A percentile compares a stretch with the other conserved stretches of the same genome.
Conservation (phyloP, 2,113 vertebrate genomes). For the Stictonetta naevosa region DNA sequence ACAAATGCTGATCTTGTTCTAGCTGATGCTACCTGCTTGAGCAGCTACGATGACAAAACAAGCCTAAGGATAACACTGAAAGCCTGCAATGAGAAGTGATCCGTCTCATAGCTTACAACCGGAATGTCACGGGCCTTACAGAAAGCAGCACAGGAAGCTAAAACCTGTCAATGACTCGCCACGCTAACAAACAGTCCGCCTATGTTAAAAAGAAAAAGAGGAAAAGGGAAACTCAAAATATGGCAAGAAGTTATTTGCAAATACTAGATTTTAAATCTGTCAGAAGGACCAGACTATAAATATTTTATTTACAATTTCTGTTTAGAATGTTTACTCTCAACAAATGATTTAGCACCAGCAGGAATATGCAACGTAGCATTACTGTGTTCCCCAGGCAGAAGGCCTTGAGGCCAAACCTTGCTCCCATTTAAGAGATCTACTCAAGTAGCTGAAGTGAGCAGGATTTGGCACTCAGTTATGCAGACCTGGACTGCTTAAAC, state of each 20-base stretch:
- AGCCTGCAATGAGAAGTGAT: not conserved
- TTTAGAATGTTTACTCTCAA: conserved; percentile 15
- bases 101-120: rapidly evolving
- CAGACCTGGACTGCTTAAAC: not conserved
- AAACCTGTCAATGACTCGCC: not conserved
- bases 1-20: not conserved
- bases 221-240: not conserved
- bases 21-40: not conserved
- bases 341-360: conserved; percentile 56
- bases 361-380: conserved; percentile 26
- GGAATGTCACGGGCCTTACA: not conserved
- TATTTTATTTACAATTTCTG: conserved; percentile 51
- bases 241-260: conserved; percentile 16
- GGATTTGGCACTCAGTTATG: not conserved
- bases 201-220: not conserved
- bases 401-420: not conserved
- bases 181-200: not conserved
- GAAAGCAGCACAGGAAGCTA: conserved; percentile 9
- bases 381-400: not conserved
- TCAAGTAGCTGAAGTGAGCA: not conserved
- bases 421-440: not conserved
- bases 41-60: not conserved
- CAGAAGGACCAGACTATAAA: conserved; percentile 42
- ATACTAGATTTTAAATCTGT: not conserved
- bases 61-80: not conserved